Conservation (phyloP, 2,797 vertebrate species). For the Gambusia yucatana region DNA sequence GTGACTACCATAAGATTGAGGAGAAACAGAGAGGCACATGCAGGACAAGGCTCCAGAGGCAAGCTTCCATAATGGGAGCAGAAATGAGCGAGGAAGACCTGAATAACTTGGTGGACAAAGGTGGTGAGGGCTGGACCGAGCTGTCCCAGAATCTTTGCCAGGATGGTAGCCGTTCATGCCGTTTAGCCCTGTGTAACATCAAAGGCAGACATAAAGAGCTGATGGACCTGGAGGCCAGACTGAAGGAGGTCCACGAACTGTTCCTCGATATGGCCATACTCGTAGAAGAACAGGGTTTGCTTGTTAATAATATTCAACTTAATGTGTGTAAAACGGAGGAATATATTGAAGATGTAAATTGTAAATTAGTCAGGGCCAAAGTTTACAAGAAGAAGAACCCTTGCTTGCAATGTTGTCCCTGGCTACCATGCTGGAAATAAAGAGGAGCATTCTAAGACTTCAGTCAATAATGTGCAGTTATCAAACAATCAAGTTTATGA, state of each 20-base stretch:
- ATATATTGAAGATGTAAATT: slow-evolving; percentile 80
- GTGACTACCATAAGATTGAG: slow-evolving; percentile 86
- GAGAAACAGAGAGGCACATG: slow-evolving; percentile 86
- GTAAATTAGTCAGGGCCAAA: slow-evolving; percentile 83
- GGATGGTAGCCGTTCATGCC: slow-evolving; percentile 76
- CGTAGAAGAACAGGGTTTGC: slow-evolving; percentile 88
- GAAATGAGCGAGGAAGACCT: slow-evolving; percentile 85
- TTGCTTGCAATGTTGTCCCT: slow-evolving; percentile 84
- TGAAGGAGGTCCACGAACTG: slow-evolving; percentile 86
- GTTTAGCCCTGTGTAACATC: slow-evolving; percentile 84
- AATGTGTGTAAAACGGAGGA: slow-evolving; percentile 82
- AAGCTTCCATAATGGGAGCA: slow-evolving; percentile 90
- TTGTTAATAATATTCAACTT: slow-evolving; percentile 85
- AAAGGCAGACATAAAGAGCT: slow-evolving; percentile 89
- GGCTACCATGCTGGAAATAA: slow-evolving; percentile 79
- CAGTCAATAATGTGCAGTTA: slow-evolving; percentile 4
- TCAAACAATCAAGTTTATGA: slow-evolving; percentile 1
- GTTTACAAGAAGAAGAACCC: slow-evolving; percentile 86
- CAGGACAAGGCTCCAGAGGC: slow-evolving; percentile 88
- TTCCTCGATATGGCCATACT: slow-evolving; percentile 88
- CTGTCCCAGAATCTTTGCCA: slow-evolving; percentile 87
- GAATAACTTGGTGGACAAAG: slow-evolving; percentile 88
- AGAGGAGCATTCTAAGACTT: slow-evolving; percentile 16
- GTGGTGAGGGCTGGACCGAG: slow-evolving; percentile 87
- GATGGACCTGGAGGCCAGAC: slow-evolving; percentile 87